Evolutionary conservation across 2,888 invertebrate genomes (phyloP).

Genomic region (Mellilla xanthometata): DNA sequence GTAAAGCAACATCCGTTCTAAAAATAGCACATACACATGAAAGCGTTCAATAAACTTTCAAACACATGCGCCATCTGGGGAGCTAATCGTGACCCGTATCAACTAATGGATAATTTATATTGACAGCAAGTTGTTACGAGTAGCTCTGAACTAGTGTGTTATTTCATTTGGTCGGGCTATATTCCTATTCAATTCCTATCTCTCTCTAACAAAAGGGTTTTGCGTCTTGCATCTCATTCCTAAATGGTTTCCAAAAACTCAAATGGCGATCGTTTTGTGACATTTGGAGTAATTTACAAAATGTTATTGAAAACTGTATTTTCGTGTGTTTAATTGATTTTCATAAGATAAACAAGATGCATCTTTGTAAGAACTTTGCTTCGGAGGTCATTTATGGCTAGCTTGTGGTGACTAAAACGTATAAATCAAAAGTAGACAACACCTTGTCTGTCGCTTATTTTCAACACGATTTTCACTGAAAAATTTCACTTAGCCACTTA

Average conservation of each 20-base stretch:
- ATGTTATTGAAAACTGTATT: constrained; percentile 44
- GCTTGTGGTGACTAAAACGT: constrained; percentile 21
- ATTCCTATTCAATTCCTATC: constrained; percentile 35
- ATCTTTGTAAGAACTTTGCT: constrained; percentile 20
- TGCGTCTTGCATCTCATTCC: constrained; percentile 43
- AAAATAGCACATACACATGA: constrained; percentile 62
- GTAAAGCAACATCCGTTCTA: constrained; percentile 36
- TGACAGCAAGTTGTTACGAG: constrained; percentile 15
- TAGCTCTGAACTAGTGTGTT: constrained; percentile 23
- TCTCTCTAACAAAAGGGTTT: constrained; percentile 31
- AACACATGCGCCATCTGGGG: constrained; percentile 71
- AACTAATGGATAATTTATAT: constrained; percentile 35
- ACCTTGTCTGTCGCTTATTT: constrained; percentile 33
- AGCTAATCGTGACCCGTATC: constrained; percentile 30
- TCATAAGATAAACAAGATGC: constrained; percentile 59
- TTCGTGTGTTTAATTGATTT: constrained; percentile 43
- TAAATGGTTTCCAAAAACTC: constrained; percentile 50
- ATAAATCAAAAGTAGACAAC: constrained; percentile 28
- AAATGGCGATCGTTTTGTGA: constrained; percentile 70
- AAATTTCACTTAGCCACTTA: not conserved
- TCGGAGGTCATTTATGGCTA: constrained; percentile 21
- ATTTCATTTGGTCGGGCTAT: constrained; percentile 44
- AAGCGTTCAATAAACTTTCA: constrained; percentile 73
- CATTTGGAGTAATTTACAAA: constrained; percentile 59
- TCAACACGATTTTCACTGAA: constrained; percentile 11